These are phyloP conservation scores for Pocota personata DNA, from an alignment of 2,888 invertebrate species.

Conservation along the genomic window DNA sequence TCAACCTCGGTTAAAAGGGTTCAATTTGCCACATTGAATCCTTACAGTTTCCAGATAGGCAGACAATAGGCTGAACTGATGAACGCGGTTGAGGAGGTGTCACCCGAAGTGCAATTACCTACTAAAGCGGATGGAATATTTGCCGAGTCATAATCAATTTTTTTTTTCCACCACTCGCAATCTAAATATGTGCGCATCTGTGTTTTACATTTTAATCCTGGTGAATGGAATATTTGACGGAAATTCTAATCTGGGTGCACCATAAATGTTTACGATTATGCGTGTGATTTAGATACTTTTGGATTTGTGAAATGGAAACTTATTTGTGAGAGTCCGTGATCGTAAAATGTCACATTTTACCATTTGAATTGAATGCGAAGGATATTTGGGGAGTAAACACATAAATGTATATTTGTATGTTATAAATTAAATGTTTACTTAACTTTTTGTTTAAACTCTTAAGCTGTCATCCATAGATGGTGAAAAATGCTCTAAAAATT, in stretches of 20 bases:
- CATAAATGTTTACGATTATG: conserved; percentile 83
- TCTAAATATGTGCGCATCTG: conserved; percentile 61
- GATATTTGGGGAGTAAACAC: neutral
- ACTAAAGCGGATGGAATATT: conserved; percentile 50
- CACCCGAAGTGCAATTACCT: conserved; percentile 52
- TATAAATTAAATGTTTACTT: too few relatives aligned
- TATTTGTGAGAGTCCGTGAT: neutral
- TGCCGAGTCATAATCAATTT: conserved; percentile 68
- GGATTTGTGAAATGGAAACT: conserved; percentile 22
- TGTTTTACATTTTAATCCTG: conserved; percentile 71
- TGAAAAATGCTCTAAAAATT: too few relatives aligned
- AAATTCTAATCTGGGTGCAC: conserved; percentile 71
- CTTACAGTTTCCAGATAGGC: conserved; percentile 1
- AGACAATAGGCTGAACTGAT: conserved; percentile 32
- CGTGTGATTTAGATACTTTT: conserved; percentile 59
- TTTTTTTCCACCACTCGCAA: conserved; percentile 4
- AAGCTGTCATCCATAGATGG: too few relatives aligned
- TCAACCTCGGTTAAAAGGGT: conserved; percentile 59
- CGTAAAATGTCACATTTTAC: conserved; percentile 14
- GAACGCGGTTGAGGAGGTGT: conserved; percentile 59
- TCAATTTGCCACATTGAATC: conserved; percentile 57
- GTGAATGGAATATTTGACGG: conserved; percentile 66
- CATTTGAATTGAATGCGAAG: neutral
- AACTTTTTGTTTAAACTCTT: too few relatives aligned
- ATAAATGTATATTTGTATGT: neutral